A percentile compares a stretch with the other conserved stretches of the same genome.
Evolutionary conservation across 2,888 invertebrate species (phyloP).

Genomic region (Diaperis boleti): DNA sequence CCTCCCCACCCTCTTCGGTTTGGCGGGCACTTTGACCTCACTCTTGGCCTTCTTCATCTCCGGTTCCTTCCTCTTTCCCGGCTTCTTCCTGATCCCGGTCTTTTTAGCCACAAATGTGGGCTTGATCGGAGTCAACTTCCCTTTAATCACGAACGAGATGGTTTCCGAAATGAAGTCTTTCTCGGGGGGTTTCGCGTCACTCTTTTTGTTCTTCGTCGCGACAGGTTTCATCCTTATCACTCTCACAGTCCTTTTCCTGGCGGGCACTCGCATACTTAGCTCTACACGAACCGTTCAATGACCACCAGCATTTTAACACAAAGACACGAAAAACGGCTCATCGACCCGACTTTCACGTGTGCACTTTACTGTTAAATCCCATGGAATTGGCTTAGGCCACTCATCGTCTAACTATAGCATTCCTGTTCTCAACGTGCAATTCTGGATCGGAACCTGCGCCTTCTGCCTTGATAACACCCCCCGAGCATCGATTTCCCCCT

Average conservation of each 20-base stretch:
- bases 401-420: too few species aligned
- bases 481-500: slow-evolving; percentile 58
- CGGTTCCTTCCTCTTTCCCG: slow-evolving; percentile 45
- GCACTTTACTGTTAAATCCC: too few species aligned
- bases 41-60: slow-evolving; percentile 47
- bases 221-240: slow-evolving; percentile 36
- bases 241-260: slow-evolving; percentile 24
- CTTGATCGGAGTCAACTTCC: slow-evolving; percentile 61
- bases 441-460: slow-evolving; percentile 60
- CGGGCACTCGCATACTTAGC: slow-evolving; percentile 28
- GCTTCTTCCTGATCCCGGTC: slow-evolving; percentile 48
- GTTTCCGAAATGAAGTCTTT: slow-evolving; percentile 63
- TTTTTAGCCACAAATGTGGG: slow-evolving; percentile 51
- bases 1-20: slow-evolving; percentile 44
- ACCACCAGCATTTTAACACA: slow-evolving; percentile 23
- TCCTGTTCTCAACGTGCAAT: slow-evolving; percentile 51
- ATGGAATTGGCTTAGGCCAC: too few species aligned
- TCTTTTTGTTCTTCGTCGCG: slow-evolving; percentile 53
- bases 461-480: slow-evolving; percentile 53
- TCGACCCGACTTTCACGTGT: slow-evolving; percentile 37
- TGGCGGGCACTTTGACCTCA: slow-evolving; percentile 44
- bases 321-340: background rate
- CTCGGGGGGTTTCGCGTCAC: slow-evolving; percentile 40
- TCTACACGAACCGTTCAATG: too few species aligned
- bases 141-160: slow-evolving; percentile 64